A percentile compares a stretch with the other conserved stretches of the same genome.
These are phyloP conservation scores for Cephalotes varians DNA, from an alignment of 2,888 invertebrate species.

Conservation along the genomic window DNA sequence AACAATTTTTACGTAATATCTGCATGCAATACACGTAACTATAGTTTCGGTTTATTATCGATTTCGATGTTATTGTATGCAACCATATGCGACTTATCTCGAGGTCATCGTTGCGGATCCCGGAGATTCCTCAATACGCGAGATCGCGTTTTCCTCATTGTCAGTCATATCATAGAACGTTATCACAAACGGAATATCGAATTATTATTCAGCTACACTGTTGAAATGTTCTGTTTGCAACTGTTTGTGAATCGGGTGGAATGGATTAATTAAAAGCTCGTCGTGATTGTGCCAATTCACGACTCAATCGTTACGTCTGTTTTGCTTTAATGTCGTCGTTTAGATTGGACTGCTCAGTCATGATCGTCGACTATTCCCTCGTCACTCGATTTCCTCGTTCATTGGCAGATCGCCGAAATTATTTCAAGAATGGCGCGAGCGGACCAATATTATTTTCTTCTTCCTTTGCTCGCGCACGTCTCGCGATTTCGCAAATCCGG, in stretches of 20 bases:
- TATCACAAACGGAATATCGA: background rate
- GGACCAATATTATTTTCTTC: slow-evolving; percentile 33
- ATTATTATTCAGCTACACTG: background rate
- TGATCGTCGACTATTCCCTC: background rate
- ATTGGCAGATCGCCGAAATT: slow-evolving; percentile 29
- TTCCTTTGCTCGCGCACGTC: background rate
- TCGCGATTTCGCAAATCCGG: background rate
- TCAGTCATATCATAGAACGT: too few relatives aligned
- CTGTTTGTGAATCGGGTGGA: background rate
- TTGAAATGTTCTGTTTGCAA: background rate
- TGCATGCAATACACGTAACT: slow-evolving; percentile 17
- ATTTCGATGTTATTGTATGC: background rate
- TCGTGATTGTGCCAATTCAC: slow-evolving; percentile 16
- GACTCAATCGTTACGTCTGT: background rate
- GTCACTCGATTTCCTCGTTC: background rate
- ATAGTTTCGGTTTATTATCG: slow-evolving; percentile 34
- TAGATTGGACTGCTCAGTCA: background rate
- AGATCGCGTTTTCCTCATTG: background rate
- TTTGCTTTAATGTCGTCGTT: slow-evolving; percentile 3
- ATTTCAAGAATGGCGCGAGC: slow-evolving; percentile 36
- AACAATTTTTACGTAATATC: slow-evolving; percentile 60
- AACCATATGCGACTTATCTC: background rate
- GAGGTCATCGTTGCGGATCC: slow-evolving; percentile 4
- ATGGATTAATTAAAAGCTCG: background rate
- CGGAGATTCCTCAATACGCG: background rate